These are phyloP conservation scores for Catocala fraxini DNA, from an alignment of 2,888 invertebrate species.

Conservation along the genomic window DNA sequence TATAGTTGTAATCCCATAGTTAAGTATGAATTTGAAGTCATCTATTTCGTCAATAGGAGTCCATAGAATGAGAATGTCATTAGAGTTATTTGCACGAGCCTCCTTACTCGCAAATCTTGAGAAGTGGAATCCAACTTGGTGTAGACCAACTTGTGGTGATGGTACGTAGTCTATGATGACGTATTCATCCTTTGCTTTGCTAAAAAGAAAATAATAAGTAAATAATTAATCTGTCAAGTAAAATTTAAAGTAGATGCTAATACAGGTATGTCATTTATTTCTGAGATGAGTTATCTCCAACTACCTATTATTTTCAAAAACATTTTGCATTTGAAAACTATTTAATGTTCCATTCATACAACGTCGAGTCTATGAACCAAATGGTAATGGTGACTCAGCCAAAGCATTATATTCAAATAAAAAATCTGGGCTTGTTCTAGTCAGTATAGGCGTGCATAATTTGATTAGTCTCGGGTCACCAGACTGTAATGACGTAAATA, in stretches of 20 bases:
- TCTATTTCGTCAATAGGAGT: slow-evolving; percentile 62
- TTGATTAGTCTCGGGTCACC: slow-evolving; percentile 19
- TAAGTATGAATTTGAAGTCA: slow-evolving; percentile 67
- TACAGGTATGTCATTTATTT: too few relatives aligned
- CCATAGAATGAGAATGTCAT: slow-evolving; percentile 75
- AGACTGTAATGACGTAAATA: background rate
- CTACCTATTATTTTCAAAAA: too few relatives aligned
- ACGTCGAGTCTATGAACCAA: too few relatives aligned
- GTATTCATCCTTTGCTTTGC: slow-evolving; percentile 62
- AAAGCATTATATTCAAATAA: background rate
- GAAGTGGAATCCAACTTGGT: slow-evolving; percentile 78
- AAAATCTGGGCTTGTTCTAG: background rate
- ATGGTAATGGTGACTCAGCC: too few relatives aligned
- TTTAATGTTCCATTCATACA: too few relatives aligned
- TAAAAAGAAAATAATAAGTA: slow-evolving; percentile 2
- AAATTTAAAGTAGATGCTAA: too few relatives aligned
- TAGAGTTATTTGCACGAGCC: slow-evolving; percentile 53
- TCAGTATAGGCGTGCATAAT: slow-evolving; percentile 30
- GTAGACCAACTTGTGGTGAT: slow-evolving; percentile 75
- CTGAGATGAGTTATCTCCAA: too few relatives aligned
- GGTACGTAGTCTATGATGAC: slow-evolving; percentile 69
- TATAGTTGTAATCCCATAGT: slow-evolving; percentile 70
- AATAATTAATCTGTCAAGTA: too few relatives aligned
- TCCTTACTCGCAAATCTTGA: slow-evolving; percentile 64
- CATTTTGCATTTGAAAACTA: too few relatives aligned